Evolutionary conservation across 2,113 vertebrate species (phyloP), one percentile per base, ranked within the genome.

Genomic region (Amphilophus citrinellus): DNA sequence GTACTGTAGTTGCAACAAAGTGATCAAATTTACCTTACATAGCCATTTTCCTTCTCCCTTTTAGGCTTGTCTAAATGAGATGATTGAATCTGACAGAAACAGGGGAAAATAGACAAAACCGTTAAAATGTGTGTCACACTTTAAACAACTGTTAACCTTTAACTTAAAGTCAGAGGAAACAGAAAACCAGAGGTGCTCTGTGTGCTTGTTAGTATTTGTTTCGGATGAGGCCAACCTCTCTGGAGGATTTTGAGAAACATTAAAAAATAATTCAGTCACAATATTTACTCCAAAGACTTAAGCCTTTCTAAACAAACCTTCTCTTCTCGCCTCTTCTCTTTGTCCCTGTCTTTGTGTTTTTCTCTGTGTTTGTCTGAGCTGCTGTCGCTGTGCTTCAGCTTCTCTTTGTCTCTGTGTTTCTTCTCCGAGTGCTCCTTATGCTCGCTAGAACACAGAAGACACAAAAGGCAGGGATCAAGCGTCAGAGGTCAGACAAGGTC

Each of bases 31-130:
- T 96, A 98, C 98, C 98, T 97, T 56, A 97, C 96, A 88, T 97
- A 98, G 57, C 98, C 98, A 93, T 99, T 99, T 95, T 98, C 98
- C 82, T 98, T 98, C 92, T 98, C 97, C 75, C 97, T 97, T 95
- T 97, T 98, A 88, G 96, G 95, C 94, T 97, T 99, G 47, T 98
- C 97, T 63, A 95, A 94, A 84, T 97, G 93, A 65, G 94, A 96
- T 9, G 88, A 95, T 89, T 97, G 97, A 76, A 96, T 89, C 98
- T 99, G 93, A 87, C 22, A 95, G 50, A 89, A 56, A 92, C n/a
- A 59, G 7, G 3, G 10, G 20, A 50, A 47, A 10, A 66, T 30
- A 62, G 14, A 76, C 30, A 42, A 60, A 44, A 63, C 30, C 18
- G 17, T 78, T 47, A n/a, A 53, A 77, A 61, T 61, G 1, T 57